Percentiles rank a stretch among this genome's conserved stretches.
Conservation (phyloP, 2,113 vertebrate species). For the zebrafish (Danio rerio) region GRCz12tu NC_133180.1:21539001-21539500, state of each 20-base stretch:
- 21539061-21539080: too few species aligned
- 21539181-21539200: too few species aligned
- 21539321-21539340: neutral
- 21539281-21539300: slow-evolving; percentile 13
- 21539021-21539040: too few species aligned
- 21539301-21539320: neutral
- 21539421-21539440: neutral
- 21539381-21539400: slow-evolving; percentile 49
- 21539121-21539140: too few species aligned
- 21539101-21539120: too few species aligned
- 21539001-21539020: too few species aligned
- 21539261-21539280: slow-evolving; percentile 21
- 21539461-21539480: neutral
- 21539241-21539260: slow-evolving; percentile 59
- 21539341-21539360: slow-evolving; percentile 12
- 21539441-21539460: neutral
- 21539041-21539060: too few species aligned
- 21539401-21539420: slow-evolving; percentile 37
- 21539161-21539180: too few species aligned
- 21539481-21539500: neutral
- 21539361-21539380: neutral
- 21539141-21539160: too few species aligned
- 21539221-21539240: neutral
- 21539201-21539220: too few species aligned
- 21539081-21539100: too few species aligned